Base-by-base conservation (phyloP, 2,888 invertebrate species). In the Diloba caeruleocephala region DNA sequence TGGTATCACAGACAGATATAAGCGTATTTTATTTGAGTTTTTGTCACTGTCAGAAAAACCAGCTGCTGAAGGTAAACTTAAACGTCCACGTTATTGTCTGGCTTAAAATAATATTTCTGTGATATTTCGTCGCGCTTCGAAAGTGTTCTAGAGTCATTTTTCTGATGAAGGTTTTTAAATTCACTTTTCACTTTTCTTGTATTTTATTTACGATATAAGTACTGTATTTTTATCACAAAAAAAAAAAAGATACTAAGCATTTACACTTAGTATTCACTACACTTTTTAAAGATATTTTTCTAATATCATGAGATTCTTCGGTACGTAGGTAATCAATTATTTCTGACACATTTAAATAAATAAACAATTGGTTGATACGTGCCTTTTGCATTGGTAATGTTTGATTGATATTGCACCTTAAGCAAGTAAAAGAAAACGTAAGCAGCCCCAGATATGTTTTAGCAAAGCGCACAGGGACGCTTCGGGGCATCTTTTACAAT, bases 131-230 rank as follows among this genome's bases (percentile, higher is more conserved):
- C 25, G 63, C 64, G 39, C 66, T 70, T 17, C 32, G 38, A 42
- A 53, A 68, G 29, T 73, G 67, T 69, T 63, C 67, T 46, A 67
- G 45, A 60, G 69, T 74, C 74, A 74, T 74, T 60, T 67, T 74
- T 49, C 57, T 56, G 21, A 48, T 15, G 12, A 43, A 29, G 31
- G 8, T 25, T 32, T 23, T 32, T 32, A 28, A 5, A 50, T 4
- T 29, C 44, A 64, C 65, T 69, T n/a, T 69, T 43, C 48, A 59
- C 67, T 60, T 41, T 51, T 32, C 12, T 26, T 26, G 21, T 33
- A 13, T 33, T 26, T 8, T 3, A 26, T 32, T 8, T n/a, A n/a
- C n/a, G n/a, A n/a, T n/a, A n/a, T n/a, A n/a, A n/a, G n/a, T n/a
- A n/a, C n/a, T n/a, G n/a, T n/a, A n/a, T n/a, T 17, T 5, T 17